A percentile compares a stretch with the other conserved stretches of the same genome.
These are phyloP conservation scores for Drosophila fungiperda DNA, from an alignment of 2,888 invertebrate genomes.

Conservation along the genomic window DNA sequence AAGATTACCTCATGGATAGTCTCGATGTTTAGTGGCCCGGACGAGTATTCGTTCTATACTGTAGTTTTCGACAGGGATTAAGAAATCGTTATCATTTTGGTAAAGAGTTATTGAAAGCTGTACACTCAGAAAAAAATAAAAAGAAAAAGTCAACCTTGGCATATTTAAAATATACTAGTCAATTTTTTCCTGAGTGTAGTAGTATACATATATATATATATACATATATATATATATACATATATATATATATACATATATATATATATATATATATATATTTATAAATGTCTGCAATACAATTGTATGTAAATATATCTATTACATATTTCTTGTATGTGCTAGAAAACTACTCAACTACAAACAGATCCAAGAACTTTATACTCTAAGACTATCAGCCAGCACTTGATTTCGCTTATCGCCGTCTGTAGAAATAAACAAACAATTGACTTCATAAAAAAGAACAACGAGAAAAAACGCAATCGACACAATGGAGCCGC, in stretches of 20 bases:
- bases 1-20: constrained; percentile 83
- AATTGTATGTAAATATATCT: constrained; percentile 7
- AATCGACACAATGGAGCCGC: constrained; percentile 20
- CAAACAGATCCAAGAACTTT: constrained; percentile 26
- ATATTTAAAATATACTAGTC: too few relatives aligned
- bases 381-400: constrained; percentile 33
- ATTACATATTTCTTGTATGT: constrained; percentile 19
- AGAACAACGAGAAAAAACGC: constrained; percentile 21
- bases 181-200: too few relatives aligned
- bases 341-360: neutral
- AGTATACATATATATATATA: too few relatives aligned
- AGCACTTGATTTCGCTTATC: constrained; percentile 32
- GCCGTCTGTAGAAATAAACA: constrained; percentile 38
- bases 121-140: neutral
- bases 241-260: neutral
- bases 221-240: neutral
- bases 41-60: constrained; percentile 61
- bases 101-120: neutral
- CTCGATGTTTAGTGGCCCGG: constrained; percentile 71
- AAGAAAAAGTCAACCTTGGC: too few relatives aligned
- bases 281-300: neutral
- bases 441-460: constrained; percentile 47
- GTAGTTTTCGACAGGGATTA: neutral
- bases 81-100: neutral
- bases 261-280: neutral